These are phyloP conservation scores for Nephrotoma flavescens DNA, from an alignment of 2,888 invertebrate species.

Conservation along the genomic window DNA sequence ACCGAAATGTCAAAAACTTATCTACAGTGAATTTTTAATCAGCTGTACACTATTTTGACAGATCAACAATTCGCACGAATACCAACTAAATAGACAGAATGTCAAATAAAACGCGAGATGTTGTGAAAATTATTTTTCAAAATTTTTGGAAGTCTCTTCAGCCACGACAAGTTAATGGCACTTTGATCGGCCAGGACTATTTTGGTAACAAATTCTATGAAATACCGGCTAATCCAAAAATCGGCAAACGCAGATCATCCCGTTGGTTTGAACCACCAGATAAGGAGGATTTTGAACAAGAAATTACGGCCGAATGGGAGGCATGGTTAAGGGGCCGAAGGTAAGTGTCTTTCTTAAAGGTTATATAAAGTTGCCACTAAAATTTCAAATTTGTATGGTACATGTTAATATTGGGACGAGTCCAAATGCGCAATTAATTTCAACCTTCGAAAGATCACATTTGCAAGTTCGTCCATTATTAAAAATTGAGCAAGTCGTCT, in stretches of 20 bases:
- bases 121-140: slow-evolving; percentile 25
- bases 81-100: not conserved
- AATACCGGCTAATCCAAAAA: slow-evolving; percentile 48
- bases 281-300: slow-evolving; percentile 47
- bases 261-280: slow-evolving; percentile 60
- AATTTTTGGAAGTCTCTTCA: slow-evolving; percentile 27
- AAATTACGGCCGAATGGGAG: slow-evolving; percentile 77
- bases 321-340: slow-evolving; percentile 63
- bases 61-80: not conserved
- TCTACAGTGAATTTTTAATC: not conserved
- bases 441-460: no score
- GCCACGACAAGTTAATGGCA: slow-evolving; percentile 39
- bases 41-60: not conserved
- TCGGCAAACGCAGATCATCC: slow-evolving; percentile 46
- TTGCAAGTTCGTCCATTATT: no score
- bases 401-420: no score
- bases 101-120: slow-evolving; percentile 16
- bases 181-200: slow-evolving; percentile 54
- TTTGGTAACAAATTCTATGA: slow-evolving; percentile 74
- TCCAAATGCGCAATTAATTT: no score
- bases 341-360: slow-evolving; percentile 18
- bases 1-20: not conserved
- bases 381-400: not conserved
- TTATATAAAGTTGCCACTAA: not conserved
- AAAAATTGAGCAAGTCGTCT: no score